Evolutionary conservation across 2,888 invertebrate genomes (phyloP), one percentile per base, ranked within the genome.

Genomic region (Acleris literana): DNA sequence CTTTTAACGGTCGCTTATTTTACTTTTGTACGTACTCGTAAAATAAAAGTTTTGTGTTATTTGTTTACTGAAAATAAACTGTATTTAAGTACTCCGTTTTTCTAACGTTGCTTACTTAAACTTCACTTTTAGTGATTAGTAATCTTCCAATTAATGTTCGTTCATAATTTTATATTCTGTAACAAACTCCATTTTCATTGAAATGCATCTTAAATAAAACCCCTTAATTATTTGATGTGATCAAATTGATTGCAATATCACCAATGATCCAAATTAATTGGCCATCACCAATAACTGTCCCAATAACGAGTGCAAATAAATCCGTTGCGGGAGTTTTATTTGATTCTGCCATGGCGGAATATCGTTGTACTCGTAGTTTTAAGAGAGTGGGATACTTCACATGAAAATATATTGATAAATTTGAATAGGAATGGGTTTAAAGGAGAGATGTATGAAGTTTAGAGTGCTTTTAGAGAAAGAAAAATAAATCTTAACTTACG

Each of bases 211-310:
- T n/a, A 29, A 17, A 53, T 17, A 4, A 20, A 54, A 20, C 1
- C 39, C 29, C 33, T 54, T 54, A 33, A 39, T 39, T 54, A n/a
- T 39, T 22, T 22, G 33, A 16, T 43, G 17, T 16, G 5, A 55
- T 22, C 55, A 22, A 49, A 43, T 22, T n/a, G 56, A 44, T 5
- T 16, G 16, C 39, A 7, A 5, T 20, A 55, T 20, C 39, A 17
- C 17, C 9, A n/a, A 13, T 17, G 43, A n/a, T 22, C 44, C 20
- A 56, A 56, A 44, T 56, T 44, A 44, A 56, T 56, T 56, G 20
- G 13, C 5, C 55, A 55, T 56, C 39, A 17, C 43, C 56, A 22
- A 44, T 56, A 39, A 43, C 20, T 39, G 55, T n/a, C 6, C 22
- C n/a, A 20, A 22, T 43, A 16, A 56, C 16, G 39, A 4, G 43